Evolutionary conservation across 2,888 invertebrate genomes (phyloP), one percentile per base, ranked within the genome.

Genomic region (Acanthococcus lagerstroemiae): DNA sequence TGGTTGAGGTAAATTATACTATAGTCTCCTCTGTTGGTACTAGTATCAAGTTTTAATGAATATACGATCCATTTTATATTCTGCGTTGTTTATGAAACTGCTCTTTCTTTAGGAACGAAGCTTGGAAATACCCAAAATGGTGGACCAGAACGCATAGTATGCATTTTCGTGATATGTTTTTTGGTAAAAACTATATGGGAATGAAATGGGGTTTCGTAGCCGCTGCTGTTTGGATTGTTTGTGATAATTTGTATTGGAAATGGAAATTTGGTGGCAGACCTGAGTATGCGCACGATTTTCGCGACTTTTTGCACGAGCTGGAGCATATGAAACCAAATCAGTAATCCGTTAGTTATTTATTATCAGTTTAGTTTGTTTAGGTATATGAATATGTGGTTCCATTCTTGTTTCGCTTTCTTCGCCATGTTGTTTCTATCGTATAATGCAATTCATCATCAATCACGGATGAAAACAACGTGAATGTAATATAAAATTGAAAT

Each of bases 121-220:
- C 86, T 0, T 92, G 92, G 92, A 80, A 88, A 25, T 90, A 82
- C 73, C 77, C 86, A 72, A 78, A 78, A 2, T 57, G 6, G 7
- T 17, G 1, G 1, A 25, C 55, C 6, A 19, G 15, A 7, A 22
- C 5, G 15, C 22, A 15, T 9, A 15, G 7, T 4, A 5, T 12
- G 7, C 15, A 24, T 9, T 52, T 52, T 21, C 12, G 12, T 6
- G 24, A 52, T 12, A 15, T 52, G 15, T 2, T 52, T 1, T 24
- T 52, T 24, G 52, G 52, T 12, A 52, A 22, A 52, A 52, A 52
- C 7, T 52, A 22, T 1, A 9, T 21, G 5, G 19, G 22, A 1
- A 15, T 52, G 6, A 52, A 52, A 52, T 52, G 22, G 19, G 52
- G 52, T 21, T 22, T 52, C 12, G 9, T 24, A 7, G 1, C 24